Evolutionary conservation across 2,113 vertebrate species (phyloP).

Genomic region (Toxotes chatareus): DNA sequence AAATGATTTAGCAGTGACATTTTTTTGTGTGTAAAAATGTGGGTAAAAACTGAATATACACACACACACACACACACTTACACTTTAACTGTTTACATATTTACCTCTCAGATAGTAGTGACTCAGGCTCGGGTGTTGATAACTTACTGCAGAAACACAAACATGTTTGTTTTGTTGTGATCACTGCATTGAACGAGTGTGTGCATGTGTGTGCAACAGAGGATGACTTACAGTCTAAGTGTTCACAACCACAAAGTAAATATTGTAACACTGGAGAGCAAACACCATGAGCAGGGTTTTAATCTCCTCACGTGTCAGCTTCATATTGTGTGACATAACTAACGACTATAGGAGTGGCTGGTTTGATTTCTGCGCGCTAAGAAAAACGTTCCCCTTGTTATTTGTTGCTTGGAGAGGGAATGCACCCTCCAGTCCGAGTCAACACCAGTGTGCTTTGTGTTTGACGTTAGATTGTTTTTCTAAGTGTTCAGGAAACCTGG

Average conservation of each 20-base stretch:
- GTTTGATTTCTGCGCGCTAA: background rate
- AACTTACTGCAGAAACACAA: background rate
- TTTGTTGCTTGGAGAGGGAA: background rate
- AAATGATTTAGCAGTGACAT: background rate
- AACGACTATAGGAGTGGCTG: background rate
- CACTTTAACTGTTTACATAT: background rate
- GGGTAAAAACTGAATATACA: background rate
- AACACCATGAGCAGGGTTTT: constrained; percentile 6
- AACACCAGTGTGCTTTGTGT: background rate
- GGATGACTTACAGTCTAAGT: background rate
- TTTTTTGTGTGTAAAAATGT: background rate
- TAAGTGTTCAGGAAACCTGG: background rate
- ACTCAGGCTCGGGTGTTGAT: background rate
- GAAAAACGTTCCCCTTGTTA: background rate
- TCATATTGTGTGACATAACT: constrained; percentile 5
- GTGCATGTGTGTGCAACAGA: background rate
- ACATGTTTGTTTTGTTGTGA: constrained; percentile 4
- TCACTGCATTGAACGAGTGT: background rate
- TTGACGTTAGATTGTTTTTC: background rate
- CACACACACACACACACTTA: background rate
- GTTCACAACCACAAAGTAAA: background rate
- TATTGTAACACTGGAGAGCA: background rate
- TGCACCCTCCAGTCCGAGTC: background rate
- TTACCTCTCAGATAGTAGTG: background rate
- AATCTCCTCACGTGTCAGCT: background rate